Percentiles rank a stretch among this genome's conserved stretches.
phyloP scores from a whole-genome alignment of 2,797 vertebrate species.

The Peromyscus eremicus region DNA sequence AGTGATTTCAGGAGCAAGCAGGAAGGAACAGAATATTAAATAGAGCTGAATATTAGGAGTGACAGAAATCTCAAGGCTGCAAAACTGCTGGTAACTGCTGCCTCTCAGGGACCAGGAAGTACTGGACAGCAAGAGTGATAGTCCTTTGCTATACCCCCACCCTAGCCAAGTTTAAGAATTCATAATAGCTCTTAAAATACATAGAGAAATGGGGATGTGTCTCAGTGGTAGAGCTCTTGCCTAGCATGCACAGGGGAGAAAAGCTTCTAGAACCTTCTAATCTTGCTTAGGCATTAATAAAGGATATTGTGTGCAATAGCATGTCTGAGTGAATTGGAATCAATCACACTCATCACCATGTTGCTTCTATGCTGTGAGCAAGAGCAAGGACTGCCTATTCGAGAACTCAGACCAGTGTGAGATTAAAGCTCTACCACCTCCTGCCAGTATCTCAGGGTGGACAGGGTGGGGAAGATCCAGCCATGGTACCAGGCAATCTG shows the following conservation, averaged over 20 bases:
- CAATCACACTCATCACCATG: background rate
- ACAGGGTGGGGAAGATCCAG: background rate
- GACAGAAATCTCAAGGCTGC: slow-evolving; percentile 4
- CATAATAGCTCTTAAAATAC: background rate
- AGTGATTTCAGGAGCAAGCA: slow-evolving; percentile 37
- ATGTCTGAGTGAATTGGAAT: background rate
- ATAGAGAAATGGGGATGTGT: background rate
- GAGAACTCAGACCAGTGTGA: background rate
- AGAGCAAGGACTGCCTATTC: background rate
- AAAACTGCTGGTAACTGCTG: background rate
- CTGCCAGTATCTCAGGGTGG: background rate
- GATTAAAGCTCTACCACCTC: background rate
- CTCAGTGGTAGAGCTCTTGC: background rate
- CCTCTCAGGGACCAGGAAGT: background rate
- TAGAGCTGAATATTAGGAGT: background rate
- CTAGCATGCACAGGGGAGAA: background rate
- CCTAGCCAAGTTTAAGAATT: background rate
- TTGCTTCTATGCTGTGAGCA: background rate
- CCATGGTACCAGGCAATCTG: background rate
- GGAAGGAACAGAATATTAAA: slow-evolving; percentile 40
- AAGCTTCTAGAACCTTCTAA: background rate
- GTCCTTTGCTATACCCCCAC: background rate
- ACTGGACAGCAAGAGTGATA: background rate
- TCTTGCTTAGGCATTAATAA: background rate
- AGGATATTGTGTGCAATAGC: background rate